Percentiles rank a stretch among this genome's conserved stretches.
Evolutionary conservation across 2,113 vertebrate genomes (phyloP).

Genomic region (Pitta sordida): DNA sequence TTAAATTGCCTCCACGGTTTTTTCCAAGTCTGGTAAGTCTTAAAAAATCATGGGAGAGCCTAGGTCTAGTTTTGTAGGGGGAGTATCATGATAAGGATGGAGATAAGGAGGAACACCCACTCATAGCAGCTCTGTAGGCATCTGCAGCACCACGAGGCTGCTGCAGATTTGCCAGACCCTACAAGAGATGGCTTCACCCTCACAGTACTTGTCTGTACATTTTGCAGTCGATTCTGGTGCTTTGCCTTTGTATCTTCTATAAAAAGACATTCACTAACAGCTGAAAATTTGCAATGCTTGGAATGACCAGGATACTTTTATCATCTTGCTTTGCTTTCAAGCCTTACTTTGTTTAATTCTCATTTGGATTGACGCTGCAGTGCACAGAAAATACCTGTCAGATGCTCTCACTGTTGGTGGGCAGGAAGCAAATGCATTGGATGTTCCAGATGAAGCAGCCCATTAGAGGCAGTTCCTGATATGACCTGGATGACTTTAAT

Average conservation of each 20-base stretch:
- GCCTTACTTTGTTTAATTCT: background rate
- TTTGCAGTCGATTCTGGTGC: background rate
- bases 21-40: background rate
- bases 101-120: background rate
- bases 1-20: background rate
- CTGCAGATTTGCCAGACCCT: background rate
- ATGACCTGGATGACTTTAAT: background rate
- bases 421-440: background rate
- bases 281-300: background rate
- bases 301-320: background rate
- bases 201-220: no score
- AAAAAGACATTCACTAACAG: background rate
- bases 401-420: background rate
- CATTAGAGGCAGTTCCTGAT: background rate
- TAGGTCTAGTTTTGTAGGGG: background rate
- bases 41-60: accelerated
- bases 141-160: background rate
- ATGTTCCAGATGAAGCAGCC: background rate
- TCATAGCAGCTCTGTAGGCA: accelerated
- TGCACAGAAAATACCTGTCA: background rate
- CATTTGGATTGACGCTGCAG: background rate
- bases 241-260: background rate
- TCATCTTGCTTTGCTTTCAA: background rate
- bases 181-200: background rate
- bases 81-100: background rate